Base-by-base conservation (phyloP, 2,797 vertebrate species). In the Ispidina picta region DNA sequence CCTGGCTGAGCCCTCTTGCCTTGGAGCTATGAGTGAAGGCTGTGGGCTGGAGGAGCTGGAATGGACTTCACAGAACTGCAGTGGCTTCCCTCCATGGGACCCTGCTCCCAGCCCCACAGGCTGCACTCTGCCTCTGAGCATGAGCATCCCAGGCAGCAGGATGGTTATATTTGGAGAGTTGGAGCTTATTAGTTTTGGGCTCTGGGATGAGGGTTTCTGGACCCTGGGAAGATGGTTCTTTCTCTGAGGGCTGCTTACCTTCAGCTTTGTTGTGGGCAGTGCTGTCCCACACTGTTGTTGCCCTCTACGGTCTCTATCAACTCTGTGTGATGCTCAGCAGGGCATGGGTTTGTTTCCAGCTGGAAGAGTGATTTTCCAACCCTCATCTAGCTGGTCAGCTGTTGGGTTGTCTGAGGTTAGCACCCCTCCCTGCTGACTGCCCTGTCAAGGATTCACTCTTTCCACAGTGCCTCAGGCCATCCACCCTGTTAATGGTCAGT, bases 361-460 rank as follows among this genome's bases (percentile, higher is more conserved):
- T 54, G 73, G 56, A 85, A 72, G 4, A 75, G 18, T 69, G 52
- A 65, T 48, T 94, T 90, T 87, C 72, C 55, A 72, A 0, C 35
- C 26, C 41, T 90, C 70, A 83, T 68, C 51, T 68, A 54, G 39
- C 49, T 23, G 51, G 56, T 23, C n/a, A 64, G 60, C 20, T 25
- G n/a, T 88, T 83, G 44, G 28, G 6, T 68, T 58, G 11, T 63
- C 25, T 83, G 75, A 21, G 55, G 43, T 69, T 49, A 91, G 55
- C 65, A 89, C 20, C 48, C 72, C 78, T 90, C 85, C 82, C 92
- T 10, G 21, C 76, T 95, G 86, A 76, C 88, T 17, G 0, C 65
- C 74, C 58, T 71, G 43, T 65, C 81, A 78, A 77, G 59, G 52
- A 75, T 62, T 91, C 78, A 92, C 25, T 85, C 54, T 89, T 86